Evolutionary conservation across 2,113 vertebrate species (phyloP).

Genomic region (Notothenia rossii): DNA sequence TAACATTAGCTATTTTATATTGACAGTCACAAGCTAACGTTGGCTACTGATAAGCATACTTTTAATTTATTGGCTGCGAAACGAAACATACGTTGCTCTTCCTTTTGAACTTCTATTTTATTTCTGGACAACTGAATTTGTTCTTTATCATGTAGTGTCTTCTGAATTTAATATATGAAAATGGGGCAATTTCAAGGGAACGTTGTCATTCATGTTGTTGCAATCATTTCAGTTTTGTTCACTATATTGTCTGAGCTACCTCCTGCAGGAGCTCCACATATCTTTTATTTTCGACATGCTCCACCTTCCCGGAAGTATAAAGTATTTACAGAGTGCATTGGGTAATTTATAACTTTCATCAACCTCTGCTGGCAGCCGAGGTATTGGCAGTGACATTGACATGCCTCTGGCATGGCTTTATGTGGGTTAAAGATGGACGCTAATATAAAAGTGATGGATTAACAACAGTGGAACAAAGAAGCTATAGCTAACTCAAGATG

Average conservation of each 20-base stretch:
- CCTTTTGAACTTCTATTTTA: too few species aligned
- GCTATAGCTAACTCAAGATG: background rate
- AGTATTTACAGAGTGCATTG: slow-evolving; percentile 24
- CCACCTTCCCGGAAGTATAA: slow-evolving; percentile 15
- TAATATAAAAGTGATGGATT: slow-evolving; percentile 18
- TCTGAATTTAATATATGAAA: background rate
- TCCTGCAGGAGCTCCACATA: background rate
- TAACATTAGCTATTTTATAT: too few species aligned
- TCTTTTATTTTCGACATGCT: slow-evolving; percentile 4
- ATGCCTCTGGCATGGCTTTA: slow-evolving; percentile 25
- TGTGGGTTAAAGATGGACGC: slow-evolving; percentile 21
- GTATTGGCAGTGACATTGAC: slow-evolving; percentile 38
- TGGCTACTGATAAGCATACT: background rate
- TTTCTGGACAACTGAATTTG: too few species aligned
- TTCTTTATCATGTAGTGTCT: too few species aligned
- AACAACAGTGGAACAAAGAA: slow-evolving; percentile 18
- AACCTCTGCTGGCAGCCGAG: slow-evolving; percentile 20
- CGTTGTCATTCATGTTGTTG: too few species aligned
- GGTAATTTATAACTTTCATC: slow-evolving; percentile 46
- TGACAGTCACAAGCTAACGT: too few species aligned
- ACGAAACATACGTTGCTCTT: too few species aligned
- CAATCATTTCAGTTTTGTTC: background rate
- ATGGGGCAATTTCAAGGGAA: background rate
- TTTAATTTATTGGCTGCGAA: background rate
- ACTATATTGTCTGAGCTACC: background rate